Conservation (phyloP, 2,888 invertebrate genomes). For the Drosophila niveifrons region DNA sequence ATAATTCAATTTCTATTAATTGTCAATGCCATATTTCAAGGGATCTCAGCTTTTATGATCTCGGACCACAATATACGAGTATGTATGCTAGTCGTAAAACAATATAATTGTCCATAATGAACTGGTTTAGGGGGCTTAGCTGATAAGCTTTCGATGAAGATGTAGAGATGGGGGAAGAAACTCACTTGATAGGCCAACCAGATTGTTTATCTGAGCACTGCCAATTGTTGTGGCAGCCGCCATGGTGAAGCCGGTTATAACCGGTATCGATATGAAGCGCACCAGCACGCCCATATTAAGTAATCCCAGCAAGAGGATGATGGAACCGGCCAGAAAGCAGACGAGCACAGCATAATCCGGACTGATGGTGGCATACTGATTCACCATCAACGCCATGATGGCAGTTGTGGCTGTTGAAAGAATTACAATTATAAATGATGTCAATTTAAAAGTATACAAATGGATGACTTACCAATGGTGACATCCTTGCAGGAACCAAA, state of each 20-base stretch:
- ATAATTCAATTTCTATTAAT: not conserved
- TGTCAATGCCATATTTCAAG: not conserved
- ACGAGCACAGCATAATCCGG: slow-evolving; percentile 90
- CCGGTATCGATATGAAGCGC: slow-evolving; percentile 94
- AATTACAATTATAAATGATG: not conserved
- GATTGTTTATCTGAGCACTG: slow-evolving; percentile 91
- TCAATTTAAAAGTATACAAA: not conserved
- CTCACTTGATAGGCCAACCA: slow-evolving; percentile 89
- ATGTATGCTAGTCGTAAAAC: not conserved
- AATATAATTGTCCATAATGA: slow-evolving; percentile 4
- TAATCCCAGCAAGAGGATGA: slow-evolving; percentile 90
- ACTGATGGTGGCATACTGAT: slow-evolving; percentile 88
- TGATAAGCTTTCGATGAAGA: not conserved
- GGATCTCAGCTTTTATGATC: not conserved
- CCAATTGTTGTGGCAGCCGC: slow-evolving; percentile 94
- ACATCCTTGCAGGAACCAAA: slow-evolving; percentile 95
- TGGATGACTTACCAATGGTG: slow-evolving; percentile 88
- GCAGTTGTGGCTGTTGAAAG: slow-evolving; percentile 91
- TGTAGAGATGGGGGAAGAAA: not conserved
- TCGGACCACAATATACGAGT: not conserved
- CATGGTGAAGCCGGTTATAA: slow-evolving; percentile 94
- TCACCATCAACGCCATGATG: slow-evolving; percentile 94
- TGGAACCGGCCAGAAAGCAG: slow-evolving; percentile 90
- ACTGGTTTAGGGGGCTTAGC: not conserved
- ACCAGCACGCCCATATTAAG: slow-evolving; percentile 92